phyloP scores from a whole-genome alignment of 2,888 invertebrate species.

The Drosophila emarginata region DNA sequence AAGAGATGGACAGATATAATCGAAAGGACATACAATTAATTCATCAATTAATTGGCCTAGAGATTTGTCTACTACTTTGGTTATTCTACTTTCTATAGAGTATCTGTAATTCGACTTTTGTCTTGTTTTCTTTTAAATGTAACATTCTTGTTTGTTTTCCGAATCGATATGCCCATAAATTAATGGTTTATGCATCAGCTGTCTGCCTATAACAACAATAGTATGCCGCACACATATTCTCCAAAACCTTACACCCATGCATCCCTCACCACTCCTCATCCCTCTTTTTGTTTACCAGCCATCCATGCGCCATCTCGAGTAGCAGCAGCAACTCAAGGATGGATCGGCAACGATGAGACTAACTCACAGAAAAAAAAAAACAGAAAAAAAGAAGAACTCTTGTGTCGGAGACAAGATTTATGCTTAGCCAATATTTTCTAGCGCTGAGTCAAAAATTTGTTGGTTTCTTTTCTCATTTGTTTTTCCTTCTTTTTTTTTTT shows the following conservation, averaged over 20 bases:
- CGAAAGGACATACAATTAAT: too few species aligned
- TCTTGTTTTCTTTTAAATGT: not conserved
- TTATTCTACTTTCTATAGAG: not conserved
- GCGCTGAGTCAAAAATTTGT: constrained; percentile 25
- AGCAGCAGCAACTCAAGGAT: constrained; percentile 11
- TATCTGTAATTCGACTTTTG: not conserved
- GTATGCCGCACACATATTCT: constrained; percentile 4
- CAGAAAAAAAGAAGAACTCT: constrained; percentile 22
- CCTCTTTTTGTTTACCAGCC: not conserved
- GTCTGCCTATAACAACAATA: constrained; percentile 25
- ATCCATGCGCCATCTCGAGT: constrained; percentile 2
- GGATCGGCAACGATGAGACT: not conserved
- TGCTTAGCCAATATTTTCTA: constrained; percentile 54
- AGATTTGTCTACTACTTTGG: too few species aligned
- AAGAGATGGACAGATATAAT: not conserved
- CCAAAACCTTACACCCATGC: too few species aligned
- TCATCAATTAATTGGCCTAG: too few species aligned
- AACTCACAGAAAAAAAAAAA: not conserved
- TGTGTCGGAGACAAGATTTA: constrained; percentile 54
- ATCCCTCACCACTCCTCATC: not conserved
- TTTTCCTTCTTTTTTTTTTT: not conserved
- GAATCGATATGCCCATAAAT: constrained; percentile 34
- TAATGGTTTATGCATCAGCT: constrained; percentile 49
- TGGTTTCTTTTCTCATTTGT: not conserved
- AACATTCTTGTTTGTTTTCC: not conserved